phyloP scores from a whole-genome alignment of 2,797 vertebrate species.

The Pseudochromis fuscus region DNA sequence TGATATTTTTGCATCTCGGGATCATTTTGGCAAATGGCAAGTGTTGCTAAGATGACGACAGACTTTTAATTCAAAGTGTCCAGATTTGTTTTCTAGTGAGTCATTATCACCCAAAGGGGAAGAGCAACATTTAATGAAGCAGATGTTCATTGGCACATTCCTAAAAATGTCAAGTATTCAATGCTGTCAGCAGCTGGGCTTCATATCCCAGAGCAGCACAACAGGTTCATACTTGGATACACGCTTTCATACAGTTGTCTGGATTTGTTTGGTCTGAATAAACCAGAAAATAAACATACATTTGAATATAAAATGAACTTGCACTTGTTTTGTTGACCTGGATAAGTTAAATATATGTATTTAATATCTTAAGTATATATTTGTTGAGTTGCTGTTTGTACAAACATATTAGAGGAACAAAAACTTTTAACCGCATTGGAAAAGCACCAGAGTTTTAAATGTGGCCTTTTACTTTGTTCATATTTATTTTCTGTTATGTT shows the following conservation, averaged over 20 bases:
- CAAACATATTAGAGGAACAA: not conserved
- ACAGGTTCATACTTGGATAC: not conserved
- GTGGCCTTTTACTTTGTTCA: not conserved
- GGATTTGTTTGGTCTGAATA: not conserved
- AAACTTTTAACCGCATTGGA: not conserved
- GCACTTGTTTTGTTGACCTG: not conserved
- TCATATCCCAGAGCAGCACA: not conserved
- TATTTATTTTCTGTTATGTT: too few species aligned
- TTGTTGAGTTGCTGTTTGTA: not conserved
- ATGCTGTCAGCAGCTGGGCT: conserved; percentile 38
- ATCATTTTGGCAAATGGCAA: not conserved
- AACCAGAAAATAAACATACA: not conserved
- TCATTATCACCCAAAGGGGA: conserved; percentile 11
- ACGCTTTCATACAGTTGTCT: not conserved
- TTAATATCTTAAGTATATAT: not conserved
- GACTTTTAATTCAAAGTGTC: not conserved
- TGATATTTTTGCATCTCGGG: not conserved
- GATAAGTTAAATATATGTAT: too few species aligned
- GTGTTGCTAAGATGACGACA: not conserved
- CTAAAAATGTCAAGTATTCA: conserved; percentile 59
- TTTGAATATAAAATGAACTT: not conserved
- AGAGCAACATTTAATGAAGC: conserved; percentile 28
- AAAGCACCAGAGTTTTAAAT: not conserved
- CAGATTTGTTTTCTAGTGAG: conserved; percentile 48
- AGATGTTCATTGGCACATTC: conserved; percentile 44